phyloP scores from a whole-genome alignment of 2,113 vertebrate species.

The Boleophthalmus pectinirostris region DNA sequence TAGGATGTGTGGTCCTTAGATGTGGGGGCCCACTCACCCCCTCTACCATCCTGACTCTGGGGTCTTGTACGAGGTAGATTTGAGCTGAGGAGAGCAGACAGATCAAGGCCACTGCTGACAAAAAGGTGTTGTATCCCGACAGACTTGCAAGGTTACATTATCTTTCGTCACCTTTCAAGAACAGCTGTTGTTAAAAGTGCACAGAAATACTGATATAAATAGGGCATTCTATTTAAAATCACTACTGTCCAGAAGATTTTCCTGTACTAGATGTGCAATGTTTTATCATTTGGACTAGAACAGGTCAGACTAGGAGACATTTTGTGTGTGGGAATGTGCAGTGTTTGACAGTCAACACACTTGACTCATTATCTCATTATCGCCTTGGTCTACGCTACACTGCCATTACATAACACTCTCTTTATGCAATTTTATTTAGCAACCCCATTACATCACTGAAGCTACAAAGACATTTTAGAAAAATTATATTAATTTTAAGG shows the following conservation, averaged over 20 bases:
- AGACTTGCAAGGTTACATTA: not conserved
- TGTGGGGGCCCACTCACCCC: constrained; percentile 18
- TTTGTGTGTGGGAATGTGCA: not conserved
- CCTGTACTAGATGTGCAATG: not conserved
- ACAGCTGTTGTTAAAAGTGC: not conserved
- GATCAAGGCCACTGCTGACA: constrained; percentile 33
- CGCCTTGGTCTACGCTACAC: not conserved
- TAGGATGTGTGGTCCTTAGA: not conserved
- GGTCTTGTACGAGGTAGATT: not conserved
- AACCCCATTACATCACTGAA: not conserved
- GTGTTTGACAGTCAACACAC: not conserved
- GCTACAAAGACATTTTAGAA: not conserved
- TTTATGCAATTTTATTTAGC: not conserved
- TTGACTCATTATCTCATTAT: constrained; percentile 3
- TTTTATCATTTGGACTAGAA: not conserved
- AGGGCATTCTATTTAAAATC: too few relatives aligned
- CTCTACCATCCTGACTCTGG: constrained; percentile 4
- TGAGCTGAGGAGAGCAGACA: constrained; percentile 25
- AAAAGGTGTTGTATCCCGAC: constrained; percentile 11
- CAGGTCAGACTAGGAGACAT: not conserved
- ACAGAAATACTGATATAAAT: not conserved
- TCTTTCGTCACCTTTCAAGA: not conserved
- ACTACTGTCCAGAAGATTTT: not conserved
- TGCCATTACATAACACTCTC: constrained; percentile 1
- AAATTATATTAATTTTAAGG: not conserved